Base-by-base conservation (phyloP, 2,888 invertebrate species). In the Drosophila mercatorum region DNA sequence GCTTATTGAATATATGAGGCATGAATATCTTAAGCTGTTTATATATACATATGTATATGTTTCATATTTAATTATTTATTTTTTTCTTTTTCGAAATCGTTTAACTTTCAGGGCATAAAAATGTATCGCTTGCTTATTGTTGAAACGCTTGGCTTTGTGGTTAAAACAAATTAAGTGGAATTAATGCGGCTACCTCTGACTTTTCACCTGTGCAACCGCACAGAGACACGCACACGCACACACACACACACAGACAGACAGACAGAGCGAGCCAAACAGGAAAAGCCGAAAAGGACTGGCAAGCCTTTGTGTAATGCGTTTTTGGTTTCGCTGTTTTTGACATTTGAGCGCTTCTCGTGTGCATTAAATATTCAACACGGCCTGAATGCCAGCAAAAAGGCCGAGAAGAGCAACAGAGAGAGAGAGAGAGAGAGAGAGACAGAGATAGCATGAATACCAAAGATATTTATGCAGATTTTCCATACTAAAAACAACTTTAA, bases 141-240 rank as follows among this genome's bases (percentile, higher is more conserved):
- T 58, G 60, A 28, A 14, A 38, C 28, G 47, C 34, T 64, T 62
- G 76, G 73, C 77, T 79, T 75, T 81, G 78, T 66, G 83, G 83
- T 80, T 74, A 80, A 83, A 83, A 70, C 86, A 81, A 88, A 85
- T 85, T 81, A 85, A 88, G 78, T 81, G 88, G 86, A 85, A 88
- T 80, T 86, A 85, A 85, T 85, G 71, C 71, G 83, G 52, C 70
- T 70, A 65, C 71, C 74, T 80, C 83, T 79, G 85, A 73, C 88
- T 81, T 83, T 83, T 78, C 81, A 86, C 81, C 80, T 81, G 78
- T 70, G 84, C 78, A 82, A 68, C 75, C 66, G 51, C 71, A 75
- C 71, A 68, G 53, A 65, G 51, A 59, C 26, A 28, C n/a, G 36
- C 41, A 17, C 31, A 41, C 28, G 17, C 17, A 17, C 0, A 17